phyloP scores from a whole-genome alignment of 2,888 invertebrate genomes.

The Bimastos eiseni region DNA sequence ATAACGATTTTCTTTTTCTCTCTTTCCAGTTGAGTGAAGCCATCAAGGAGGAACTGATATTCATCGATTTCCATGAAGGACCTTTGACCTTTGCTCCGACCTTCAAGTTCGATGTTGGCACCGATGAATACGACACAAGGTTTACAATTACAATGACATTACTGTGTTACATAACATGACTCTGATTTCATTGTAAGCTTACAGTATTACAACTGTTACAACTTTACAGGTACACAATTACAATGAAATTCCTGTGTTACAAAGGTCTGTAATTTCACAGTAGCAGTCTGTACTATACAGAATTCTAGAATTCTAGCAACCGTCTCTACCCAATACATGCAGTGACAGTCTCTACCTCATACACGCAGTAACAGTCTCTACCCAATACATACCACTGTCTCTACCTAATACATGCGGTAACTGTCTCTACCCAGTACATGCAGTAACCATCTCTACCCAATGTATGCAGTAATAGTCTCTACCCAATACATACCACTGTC shows the following conservation, averaged over 20 bases:
- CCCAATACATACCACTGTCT: no score
- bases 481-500: no score
- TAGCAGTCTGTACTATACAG: no score
- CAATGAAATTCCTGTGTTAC: background rate
- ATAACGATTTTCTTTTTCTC: background rate
- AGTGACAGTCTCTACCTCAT: no score
- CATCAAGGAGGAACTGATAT: constrained; percentile 72
- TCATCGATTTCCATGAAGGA: constrained; percentile 85
- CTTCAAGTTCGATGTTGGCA: constrained; percentile 93
- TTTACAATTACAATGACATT: constrained; percentile 36
- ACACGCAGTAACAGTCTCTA: no score
- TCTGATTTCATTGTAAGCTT: background rate
- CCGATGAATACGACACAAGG: constrained; percentile 83
- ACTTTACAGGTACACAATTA: background rate
- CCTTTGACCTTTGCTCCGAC: constrained; percentile 89
- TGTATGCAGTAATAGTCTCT: no score
- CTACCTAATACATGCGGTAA: no score
- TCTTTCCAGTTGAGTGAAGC: constrained; percentile 52
- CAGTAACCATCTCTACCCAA: no score
- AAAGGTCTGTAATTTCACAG: background rate
- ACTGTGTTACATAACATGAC: background rate
- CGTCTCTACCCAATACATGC: no score
- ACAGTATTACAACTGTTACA: background rate
- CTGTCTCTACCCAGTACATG: no score
- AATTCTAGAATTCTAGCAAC: no score